Evolutionary conservation across 2,888 invertebrate species (phyloP), one percentile per base, ranked within the genome.

Genomic region (Troides oblongomaculatus): DNA sequence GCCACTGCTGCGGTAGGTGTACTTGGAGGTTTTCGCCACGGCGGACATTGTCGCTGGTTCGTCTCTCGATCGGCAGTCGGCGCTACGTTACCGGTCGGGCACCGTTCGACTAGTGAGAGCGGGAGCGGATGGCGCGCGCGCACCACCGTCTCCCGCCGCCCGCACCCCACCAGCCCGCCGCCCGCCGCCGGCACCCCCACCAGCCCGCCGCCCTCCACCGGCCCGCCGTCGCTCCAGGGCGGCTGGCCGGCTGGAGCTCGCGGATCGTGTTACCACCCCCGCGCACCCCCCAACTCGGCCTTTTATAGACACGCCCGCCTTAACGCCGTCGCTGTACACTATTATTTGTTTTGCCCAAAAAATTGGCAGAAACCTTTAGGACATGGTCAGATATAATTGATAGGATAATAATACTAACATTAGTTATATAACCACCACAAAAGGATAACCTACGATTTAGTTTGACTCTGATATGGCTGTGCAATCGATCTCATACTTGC

Each of bases 1-100:
- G 85, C 96, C 97, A 87, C 95, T 95, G 88, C 97, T 97, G 92
- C 97, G 96, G 94, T 98, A 98, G 88, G 96, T 95, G 94, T 98
- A 98, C 94, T 97, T 97, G 90, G 97, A 97, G 87, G 96, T 94
- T 94, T 97, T 97, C 90, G 96, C 94, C 88, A 95, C 92, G 92
- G 95, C 93, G 90, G 95, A 95, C 93, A 95, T 95, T 94, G 95
- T 95, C 94, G 94, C 90, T 89, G 89, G 85, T 86, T 90, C 90
- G 90, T 90, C 87, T 90, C 88, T 91, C 90, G 89, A 81, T 89
- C 89, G 91, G 90, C 90, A 89, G 90, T 92, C 92, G 92, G 90
- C 92, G 92, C 92, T 90, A 92, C 91, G 92, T 92, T 92, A 91
- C 92, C 92, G 92, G 92, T 91, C 92, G 91, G 92, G 91, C 91